A percentile compares a stretch with the other conserved stretches of the same genome.
Conservation (phyloP, 1,140 invertebrate genomes). For the Ceratosolen fusciceps region DNA sequence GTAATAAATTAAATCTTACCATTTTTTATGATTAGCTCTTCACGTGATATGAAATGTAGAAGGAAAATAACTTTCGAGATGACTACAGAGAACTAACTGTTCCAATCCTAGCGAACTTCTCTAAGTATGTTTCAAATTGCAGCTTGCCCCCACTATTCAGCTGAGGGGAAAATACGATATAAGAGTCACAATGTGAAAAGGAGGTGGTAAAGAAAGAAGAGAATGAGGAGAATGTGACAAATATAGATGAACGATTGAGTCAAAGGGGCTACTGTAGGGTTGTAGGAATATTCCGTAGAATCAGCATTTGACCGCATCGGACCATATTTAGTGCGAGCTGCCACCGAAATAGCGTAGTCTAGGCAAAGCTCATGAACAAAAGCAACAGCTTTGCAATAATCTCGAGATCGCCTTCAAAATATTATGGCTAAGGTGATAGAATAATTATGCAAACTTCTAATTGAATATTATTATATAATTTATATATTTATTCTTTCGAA, state of each 20-base stretch:
- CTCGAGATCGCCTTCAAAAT: not conserved
- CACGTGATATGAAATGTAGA: constrained; percentile 56
- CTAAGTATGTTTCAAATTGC: constrained; percentile 69
- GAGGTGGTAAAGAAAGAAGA: constrained; percentile 22
- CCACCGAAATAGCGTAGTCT: constrained; percentile 45
- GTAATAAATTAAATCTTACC: constrained; percentile 10
- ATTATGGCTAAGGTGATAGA: not conserved
- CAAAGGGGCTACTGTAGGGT: constrained; percentile 53
- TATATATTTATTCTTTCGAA: no score
- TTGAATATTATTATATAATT: no score
- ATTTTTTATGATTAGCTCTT: constrained; percentile 39
- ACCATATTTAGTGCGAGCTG: constrained; percentile 71
- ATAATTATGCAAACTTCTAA: no score
- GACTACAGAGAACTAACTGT: constrained; percentile 71
- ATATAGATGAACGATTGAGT: not conserved
- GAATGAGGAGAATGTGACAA: not conserved
- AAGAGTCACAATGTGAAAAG: not conserved
- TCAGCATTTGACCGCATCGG: constrained; percentile 64
- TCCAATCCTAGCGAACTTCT: constrained; percentile 67
- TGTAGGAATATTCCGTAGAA: constrained; percentile 55
- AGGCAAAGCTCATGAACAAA: not conserved
- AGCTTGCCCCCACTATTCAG: constrained; percentile 62
- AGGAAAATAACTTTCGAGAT: constrained; percentile 65
- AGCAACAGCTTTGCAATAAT: not conserved
- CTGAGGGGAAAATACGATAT: not conserved